Base-by-base conservation (phyloP, 2,797 vertebrate species). In the Sebastes nivosus region DNA sequence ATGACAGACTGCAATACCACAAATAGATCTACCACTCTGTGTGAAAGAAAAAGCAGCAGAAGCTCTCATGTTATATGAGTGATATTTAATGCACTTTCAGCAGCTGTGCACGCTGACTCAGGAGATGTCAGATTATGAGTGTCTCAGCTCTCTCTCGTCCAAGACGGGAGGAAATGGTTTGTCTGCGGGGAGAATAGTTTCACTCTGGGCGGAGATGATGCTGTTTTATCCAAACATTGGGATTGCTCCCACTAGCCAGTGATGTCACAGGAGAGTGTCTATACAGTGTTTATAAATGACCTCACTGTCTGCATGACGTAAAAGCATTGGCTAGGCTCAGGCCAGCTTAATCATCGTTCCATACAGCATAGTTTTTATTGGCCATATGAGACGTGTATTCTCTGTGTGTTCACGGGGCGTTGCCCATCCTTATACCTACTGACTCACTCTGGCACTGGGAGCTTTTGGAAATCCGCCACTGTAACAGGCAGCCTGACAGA, bases 401-500 rank as follows among this genome's bases (percentile, higher is more conserved):
- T 84, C 75, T 79, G 63, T 72, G 78, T 78, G 66, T 72, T 84
- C 79, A 30, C 10, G 63, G 87, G 88, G 87, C 16, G 73, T 91
- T 84, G 83, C 79, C 88, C 55, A 64, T 91, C 67, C 85, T 86
- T 74, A 79, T 75, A 80, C 83, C 75, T 75, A 87, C 87, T 91
- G 87, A 94, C 81, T 93, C 88, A 88, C 77, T 82, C 85, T 86
- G 82, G 42, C 58, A 75, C 71, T 57, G 71, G 76, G 79, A 81
- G 74, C 64, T 60, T 88, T 87, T 94, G 85, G 91, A 85, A 86
- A 89, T 27, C 70, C n/a, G 82, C 81, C 88, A 88, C 10, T n/a
- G 69, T 80, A 90, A 85, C 81, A 82, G 87, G 77, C 80, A 88
- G 86, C 52, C 65, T 92, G 93, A 93, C 94, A 92, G 85, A 79